phyloP scores from a whole-genome alignment of 2,797 vertebrate species.

The Pteronotus mesoamericanus region DNA sequence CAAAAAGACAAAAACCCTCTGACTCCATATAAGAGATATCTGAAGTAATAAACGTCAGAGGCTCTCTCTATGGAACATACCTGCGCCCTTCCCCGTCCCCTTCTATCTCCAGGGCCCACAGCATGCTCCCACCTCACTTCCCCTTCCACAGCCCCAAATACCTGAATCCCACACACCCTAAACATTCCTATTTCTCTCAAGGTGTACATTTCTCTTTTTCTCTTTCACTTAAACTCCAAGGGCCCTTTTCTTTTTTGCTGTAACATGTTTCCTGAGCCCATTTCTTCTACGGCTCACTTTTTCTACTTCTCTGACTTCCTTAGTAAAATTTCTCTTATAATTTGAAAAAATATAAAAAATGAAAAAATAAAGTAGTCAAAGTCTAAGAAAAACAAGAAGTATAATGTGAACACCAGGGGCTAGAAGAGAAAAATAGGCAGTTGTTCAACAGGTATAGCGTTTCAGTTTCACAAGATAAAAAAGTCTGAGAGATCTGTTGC shows the following conservation, averaged over 20 bases:
- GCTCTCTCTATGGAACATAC: background rate
- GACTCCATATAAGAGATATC: background rate
- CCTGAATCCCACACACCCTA: background rate
- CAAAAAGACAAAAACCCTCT: background rate
- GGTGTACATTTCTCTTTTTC: background rate
- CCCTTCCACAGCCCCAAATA: no score
- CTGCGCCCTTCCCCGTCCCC: background rate
- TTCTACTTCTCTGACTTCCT: background rate
- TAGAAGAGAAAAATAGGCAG: background rate
- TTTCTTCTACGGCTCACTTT: background rate
- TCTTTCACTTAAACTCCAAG: background rate
- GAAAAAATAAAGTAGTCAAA: background rate
- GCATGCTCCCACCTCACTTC: background rate
- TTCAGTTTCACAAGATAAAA: background rate
- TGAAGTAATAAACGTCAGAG: background rate
- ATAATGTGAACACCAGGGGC: background rate
- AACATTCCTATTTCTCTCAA: background rate
- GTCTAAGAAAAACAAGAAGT: background rate
- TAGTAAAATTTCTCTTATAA: background rate
- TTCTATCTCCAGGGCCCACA: background rate
- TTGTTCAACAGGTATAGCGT: background rate
- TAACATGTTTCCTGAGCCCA: background rate
- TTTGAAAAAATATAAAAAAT: background rate
- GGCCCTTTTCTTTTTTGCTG: background rate
- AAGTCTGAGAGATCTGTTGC: background rate